Base-by-base conservation (phyloP, 1,140 invertebrate genomes). In the Coenobita brevimanus region DNA sequence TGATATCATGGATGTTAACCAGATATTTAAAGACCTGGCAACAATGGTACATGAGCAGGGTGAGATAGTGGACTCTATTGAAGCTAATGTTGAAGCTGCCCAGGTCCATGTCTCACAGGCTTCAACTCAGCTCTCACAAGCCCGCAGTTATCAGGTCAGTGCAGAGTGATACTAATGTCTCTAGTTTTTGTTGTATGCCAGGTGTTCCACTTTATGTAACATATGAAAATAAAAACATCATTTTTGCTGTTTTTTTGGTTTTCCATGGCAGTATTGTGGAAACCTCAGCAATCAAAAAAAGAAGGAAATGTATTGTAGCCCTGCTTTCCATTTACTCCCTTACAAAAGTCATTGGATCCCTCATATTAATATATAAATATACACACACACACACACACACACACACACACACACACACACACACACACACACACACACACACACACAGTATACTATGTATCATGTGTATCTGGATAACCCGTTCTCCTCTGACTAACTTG, bases 11-110 rank as follows among this genome's bases (percentile, higher is more conserved):
- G 97, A 98, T 92, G 98, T 99, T 21, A 99, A 99, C 93, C 96
- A 99, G 93, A 99, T 99, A 91, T 99, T 99, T 93, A 99, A 94
- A 90, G 98, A 99, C 92, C 94, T 99, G 71, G 98, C 98, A 3
- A 95, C 97, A 71, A 94, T 99, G 92, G 98, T 99, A 24, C 98
- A 99, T 92, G 97, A 99, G 89, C 99, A 99, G 93, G 98, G 98
- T n/a, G 96, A 98, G 91, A 95, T 97, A 3, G 95, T 99, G 81
- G 98, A 99, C 92, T 98, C 97, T 46, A 99, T 99, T 92, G 98
- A 99, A 94, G 97, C 98, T 0, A 97, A 96, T 92, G 97, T 99
- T 60, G 98, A 99, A 93, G 95, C 95, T 91, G 96, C 98, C n/a
- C 95, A 96, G 87, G 95, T 97, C 76, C 96, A 96, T 91, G 97